Base-by-base conservation (phyloP, 37 sponge, comb jelly and placozoan genomes). In the Agelas oroides region DNA sequence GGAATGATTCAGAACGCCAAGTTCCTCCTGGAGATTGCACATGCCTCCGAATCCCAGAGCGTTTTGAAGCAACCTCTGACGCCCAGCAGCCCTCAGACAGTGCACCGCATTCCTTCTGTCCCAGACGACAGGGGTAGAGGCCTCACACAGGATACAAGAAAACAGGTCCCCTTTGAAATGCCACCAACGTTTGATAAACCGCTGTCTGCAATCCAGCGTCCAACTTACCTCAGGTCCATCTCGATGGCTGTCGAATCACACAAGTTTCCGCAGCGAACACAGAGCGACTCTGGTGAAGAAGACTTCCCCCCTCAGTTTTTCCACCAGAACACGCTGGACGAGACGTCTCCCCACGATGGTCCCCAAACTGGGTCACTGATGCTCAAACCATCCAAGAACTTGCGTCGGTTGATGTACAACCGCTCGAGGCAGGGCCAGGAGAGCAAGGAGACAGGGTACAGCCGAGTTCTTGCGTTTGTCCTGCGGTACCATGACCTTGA, bases 11-110 rank as follows among this genome's bases (percentile, higher is more conserved):
- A 91, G 37, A 94, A 94, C 59, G 85, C 93, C 34, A 78, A 86
- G 79, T 97, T 97, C 76, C 88, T 97, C 17, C 87, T 97, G 63
- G 92, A 91, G 79, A 72, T 95, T 21, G 40, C 69, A n/a, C 35
- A 84, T 58, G 28, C 77, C 6, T 32, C 32, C 21, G 88, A 83
- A 24, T 16, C 28, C 28, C 46, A 46, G 46, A 46, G 46, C 46
- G 46, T 46, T 8, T 55, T 24, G 11, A 75, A 54, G 57, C 75
- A 75, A 28, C n/a, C 57, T 16, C 53, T 55, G 2, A n/a, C 53
- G 13, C 33, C 57, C 75, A 32, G 27, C 28, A 38, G 35, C 24
- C 57, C 56, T 24, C 19, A 24, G 13, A 15, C 23, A 1, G 3
- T 46, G 3, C 6, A 3, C 46, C 67, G 33, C 33, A 16, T 19